These are phyloP conservation scores for Sphaerophoria taeniata DNA, from an alignment of 2,888 invertebrate species.

Conservation along the genomic window DNA sequence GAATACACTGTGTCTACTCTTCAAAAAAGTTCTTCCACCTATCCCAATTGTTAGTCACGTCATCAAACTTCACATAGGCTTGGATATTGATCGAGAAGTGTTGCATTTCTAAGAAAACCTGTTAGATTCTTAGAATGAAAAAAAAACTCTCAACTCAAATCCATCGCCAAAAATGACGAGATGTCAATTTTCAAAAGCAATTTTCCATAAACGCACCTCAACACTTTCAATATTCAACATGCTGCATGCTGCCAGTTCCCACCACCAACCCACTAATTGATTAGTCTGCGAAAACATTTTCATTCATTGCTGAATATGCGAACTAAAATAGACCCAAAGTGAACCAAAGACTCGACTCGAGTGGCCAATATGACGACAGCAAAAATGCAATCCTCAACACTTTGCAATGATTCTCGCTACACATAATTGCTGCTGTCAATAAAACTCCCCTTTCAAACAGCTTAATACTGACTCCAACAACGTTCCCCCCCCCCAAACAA, in stretches of 20 bases:
- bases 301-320: conserved; percentile 38
- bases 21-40: too few species aligned
- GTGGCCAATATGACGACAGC: conserved; percentile 72
- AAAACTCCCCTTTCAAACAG: conserved; percentile 48
- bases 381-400: conserved; percentile 55
- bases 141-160: not conserved
- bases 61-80: too few species aligned
- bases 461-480: too few species aligned
- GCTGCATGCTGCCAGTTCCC: not conserved
- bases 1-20: too few species aligned
- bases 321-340: not conserved
- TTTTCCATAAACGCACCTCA: conserved; percentile 66
- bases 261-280: conserved; percentile 58
- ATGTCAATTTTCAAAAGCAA: conserved; percentile 41
- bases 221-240: conserved; percentile 53
- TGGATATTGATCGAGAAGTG: too few species aligned
- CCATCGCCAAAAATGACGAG: not conserved
- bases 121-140: not conserved
- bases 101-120: too few species aligned
- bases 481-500: not conserved
- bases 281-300: conserved; percentile 60
- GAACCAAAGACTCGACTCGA: conserved; percentile 32
- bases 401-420: conserved; percentile 48
- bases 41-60: too few species aligned
- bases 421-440: conserved; percentile 74